Evolutionary conservation across 1,140 invertebrate species (phyloP), one percentile per base, ranked within the genome.

Genomic region (Drosophila parvula): DNA sequence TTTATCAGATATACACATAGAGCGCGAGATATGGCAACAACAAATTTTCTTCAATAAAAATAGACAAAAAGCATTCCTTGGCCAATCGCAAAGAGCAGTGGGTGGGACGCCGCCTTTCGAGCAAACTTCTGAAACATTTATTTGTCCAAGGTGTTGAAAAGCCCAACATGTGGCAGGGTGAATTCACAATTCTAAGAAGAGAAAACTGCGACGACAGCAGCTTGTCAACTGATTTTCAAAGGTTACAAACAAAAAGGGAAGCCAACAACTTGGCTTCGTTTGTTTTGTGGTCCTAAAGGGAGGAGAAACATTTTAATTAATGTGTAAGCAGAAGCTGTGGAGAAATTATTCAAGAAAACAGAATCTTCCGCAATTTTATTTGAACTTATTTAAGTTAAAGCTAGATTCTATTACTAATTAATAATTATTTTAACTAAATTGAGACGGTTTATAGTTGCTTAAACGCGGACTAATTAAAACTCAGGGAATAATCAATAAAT

Each of bases 111-210:
- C 9, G 12, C n/a, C 43, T 67, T 69, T 55, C n/a, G 16, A 43
- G 38, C 45, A 58, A 58, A 48, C 73, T 63, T 56, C 74, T 50
- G 70, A 85, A 57, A 78, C 75, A 86, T 86, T 88, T 88, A 82
- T 69, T 76, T 82, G 75, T 68, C 73, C 56, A 79, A 86, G 79
- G 82, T 86, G 82, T 77, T 83, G 82, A 86, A 88, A 86, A 48
- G 44, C 22, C 44, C 40, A 53, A 70, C 53, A 71, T 85, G 70
- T 79, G 48, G 22, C 14, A 44, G 48, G 60, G 67, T 32, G 48
- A 50, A 44, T 8, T 22, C 22, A 22, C 22, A 22, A 18, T 59
- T 75, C 18, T 30, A 40, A 44, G 64, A 16, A 58, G 64, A 43
- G 67, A 41, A 48, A 38, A 71, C 43, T 34, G 36, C 34, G 68